Percentiles rank a stretch among this genome's conserved stretches.
phyloP scores from a whole-genome alignment of 2,113 vertebrate species.

The Meriones unguiculatus region DNA sequence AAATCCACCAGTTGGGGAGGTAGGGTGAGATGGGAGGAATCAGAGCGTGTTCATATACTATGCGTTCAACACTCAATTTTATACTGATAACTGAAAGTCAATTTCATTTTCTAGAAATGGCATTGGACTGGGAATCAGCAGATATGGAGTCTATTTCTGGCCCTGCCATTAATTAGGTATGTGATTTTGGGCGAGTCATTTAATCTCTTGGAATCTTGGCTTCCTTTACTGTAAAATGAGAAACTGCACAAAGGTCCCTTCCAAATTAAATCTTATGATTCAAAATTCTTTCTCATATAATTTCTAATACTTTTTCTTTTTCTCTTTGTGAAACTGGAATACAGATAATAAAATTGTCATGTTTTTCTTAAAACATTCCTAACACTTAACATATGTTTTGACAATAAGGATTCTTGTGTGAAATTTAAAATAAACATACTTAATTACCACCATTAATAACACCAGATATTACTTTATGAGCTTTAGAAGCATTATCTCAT shows the following conservation, averaged over 20 bases:
- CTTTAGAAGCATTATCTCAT: constrained; percentile 23
- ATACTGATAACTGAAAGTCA: constrained; percentile 64
- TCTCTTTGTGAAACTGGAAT: constrained; percentile 46
- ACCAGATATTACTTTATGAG: constrained; percentile 45
- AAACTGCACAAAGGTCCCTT: constrained; percentile 64
- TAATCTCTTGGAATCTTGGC: constrained; percentile 68
- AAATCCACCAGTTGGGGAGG: not conserved
- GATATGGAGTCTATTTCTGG: constrained; percentile 64
- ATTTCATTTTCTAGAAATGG: constrained; percentile 67
- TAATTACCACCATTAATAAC: constrained; percentile 43
- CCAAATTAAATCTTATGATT: constrained; percentile 73
- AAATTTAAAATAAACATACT: constrained; percentile 50
- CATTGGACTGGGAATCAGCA: constrained; percentile 65
- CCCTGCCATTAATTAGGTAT: constrained; percentile 66
- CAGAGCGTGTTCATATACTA: constrained; percentile 49
- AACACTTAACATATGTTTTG: constrained; percentile 58
- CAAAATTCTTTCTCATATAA: constrained; percentile 58
- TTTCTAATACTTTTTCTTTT: constrained; percentile 59
- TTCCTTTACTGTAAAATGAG: constrained; percentile 73
- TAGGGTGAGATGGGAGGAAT: not conserved
- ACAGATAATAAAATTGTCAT: constrained; percentile 51
- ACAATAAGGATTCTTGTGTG: constrained; percentile 16
- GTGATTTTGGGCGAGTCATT: constrained; percentile 58
- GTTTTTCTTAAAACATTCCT: constrained; percentile 58
- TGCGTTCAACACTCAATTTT: constrained; percentile 56